A percentile compares a stretch with the other conserved stretches of the same genome.
Evolutionary conservation across 2,888 invertebrate genomes (phyloP).

Genomic region (Lampropteryx suffumata): DNA sequence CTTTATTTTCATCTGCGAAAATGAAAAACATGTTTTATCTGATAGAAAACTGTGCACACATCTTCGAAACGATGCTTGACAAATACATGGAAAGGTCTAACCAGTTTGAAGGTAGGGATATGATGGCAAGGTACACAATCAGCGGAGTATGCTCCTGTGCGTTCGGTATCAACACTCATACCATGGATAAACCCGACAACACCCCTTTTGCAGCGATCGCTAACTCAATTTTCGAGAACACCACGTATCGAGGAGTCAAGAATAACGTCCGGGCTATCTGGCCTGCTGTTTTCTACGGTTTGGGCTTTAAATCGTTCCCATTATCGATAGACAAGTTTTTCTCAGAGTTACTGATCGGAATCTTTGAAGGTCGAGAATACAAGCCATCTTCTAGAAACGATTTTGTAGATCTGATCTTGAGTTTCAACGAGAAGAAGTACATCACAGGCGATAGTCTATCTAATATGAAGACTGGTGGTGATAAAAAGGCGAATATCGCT

Average conservation of each 20-base stretch:
- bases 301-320: slow-evolving; percentile 40
- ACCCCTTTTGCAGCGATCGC: slow-evolving; percentile 46
- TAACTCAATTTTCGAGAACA: slow-evolving; percentile 31
- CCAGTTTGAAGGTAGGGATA: slow-evolving; percentile 29
- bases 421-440: slow-evolving; percentile 47
- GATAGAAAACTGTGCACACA: slow-evolving; percentile 37
- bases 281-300: slow-evolving; percentile 46
- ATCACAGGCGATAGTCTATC: slow-evolving; percentile 48
- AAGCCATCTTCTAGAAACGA: slow-evolving; percentile 46
- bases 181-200: slow-evolving; percentile 31
- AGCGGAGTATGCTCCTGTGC: slow-evolving; percentile 44
- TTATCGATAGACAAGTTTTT: slow-evolving; percentile 41
- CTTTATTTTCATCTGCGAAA: slow-evolving; percentile 41
- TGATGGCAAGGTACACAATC: slow-evolving; percentile 44
- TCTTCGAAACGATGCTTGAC: slow-evolving; percentile 36
- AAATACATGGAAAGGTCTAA: slow-evolving; percentile 23
- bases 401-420: slow-evolving; percentile 52
- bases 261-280: slow-evolving; percentile 38
- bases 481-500: slow-evolving; percentile 37
- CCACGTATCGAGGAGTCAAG: slow-evolving; percentile 31
- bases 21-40: slow-evolving; percentile 46
- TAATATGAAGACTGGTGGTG: slow-evolving; percentile 37
- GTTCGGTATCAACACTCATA: slow-evolving; percentile 47
- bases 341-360: slow-evolving; percentile 37
- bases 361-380: slow-evolving; percentile 42